Evolutionary conservation across 2,888 invertebrate species (phyloP).

Genomic region (Volucella inflata): DNA sequence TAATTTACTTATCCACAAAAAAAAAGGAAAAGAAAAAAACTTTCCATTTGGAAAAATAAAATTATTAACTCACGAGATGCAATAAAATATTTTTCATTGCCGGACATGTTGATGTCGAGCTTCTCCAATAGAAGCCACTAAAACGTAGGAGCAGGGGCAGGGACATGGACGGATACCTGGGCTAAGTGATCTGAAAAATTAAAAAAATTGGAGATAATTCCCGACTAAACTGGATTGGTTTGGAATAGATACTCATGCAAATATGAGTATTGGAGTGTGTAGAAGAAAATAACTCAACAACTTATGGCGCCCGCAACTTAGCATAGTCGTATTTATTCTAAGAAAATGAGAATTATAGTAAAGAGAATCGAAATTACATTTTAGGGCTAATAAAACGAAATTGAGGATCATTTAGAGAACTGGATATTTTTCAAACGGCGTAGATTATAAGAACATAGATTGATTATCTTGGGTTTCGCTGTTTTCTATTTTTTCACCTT

Average conservation of each 20-base stretch:
- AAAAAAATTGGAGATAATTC: no score
- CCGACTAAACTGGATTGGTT: no score
- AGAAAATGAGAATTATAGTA: not conserved
- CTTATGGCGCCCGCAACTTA: no score
- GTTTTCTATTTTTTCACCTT: no score
- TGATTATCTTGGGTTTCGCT: no score
- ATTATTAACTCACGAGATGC: slow-evolving; percentile 65
- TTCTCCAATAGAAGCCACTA: no score
- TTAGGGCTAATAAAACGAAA: slow-evolving; percentile 34
- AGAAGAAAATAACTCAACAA: no score
- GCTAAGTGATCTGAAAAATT: not conserved
- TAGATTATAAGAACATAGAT: no score
- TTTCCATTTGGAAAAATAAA: slow-evolving; percentile 44
- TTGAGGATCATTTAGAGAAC: slow-evolving; percentile 21
- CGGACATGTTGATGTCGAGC: slow-evolving; percentile 39
- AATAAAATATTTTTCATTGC: slow-evolving; percentile 63
- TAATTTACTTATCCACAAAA: slow-evolving; percentile 10
- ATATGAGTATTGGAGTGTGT: no score
- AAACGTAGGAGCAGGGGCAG: no score
- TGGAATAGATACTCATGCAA: no score
- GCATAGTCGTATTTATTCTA: not conserved
- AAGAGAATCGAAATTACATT: slow-evolving; percentile 19
- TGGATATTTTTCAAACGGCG: not conserved
- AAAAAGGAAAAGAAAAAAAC: slow-evolving; percentile 6
- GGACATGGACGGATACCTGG: not conserved